Base-by-base conservation (phyloP, 2,113 vertebrate species). In the Miniopterus natalensis region DNA sequence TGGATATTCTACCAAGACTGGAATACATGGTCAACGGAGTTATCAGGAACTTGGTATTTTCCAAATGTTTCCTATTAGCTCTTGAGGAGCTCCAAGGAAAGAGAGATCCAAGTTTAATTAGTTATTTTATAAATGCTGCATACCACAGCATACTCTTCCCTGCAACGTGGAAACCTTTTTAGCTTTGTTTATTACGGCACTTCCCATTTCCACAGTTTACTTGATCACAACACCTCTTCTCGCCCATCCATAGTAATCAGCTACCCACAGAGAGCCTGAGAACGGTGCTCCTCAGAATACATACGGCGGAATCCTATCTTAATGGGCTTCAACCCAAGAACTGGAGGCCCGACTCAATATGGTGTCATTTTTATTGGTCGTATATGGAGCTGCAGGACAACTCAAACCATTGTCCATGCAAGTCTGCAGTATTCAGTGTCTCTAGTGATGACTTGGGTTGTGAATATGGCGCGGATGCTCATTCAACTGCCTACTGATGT, bases 291-390 rank as follows among this genome's bases (percentile, higher is more conserved):
- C 23, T 92, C 47, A 57, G 49, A 92, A 90, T 53, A 49, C 15
- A 77, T 3, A 59, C 68, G 18, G 5, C 78, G 4, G 95, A 87
- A 94, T 84, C 7, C 40, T 79, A 20, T 61, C 59, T 92, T 75
- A 87, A 66, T 73, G 86, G 3, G 1, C 87, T 70, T 95, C 61
- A 59, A 71, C 31, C 45, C 73, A 21, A 94, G 89, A 92, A 66
- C 55, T 75, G n/a, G 79, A 88, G 63, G 8, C 20, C 88, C 11
- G 3, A 20, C 15, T 91, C 68, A 71, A 90, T 85, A 83, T 15
- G 17, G 51, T n/a, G 36, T 92, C 27, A 45, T 87, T 93, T 20
- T 90, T 36, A 88, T 7, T 77, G 31, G 42, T 40, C 75, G 4
- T 31, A 59, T n/a, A 47, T 78, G 9, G 66, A 93, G 23, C 47